phyloP scores from a whole-genome alignment of 1,140 invertebrate genomes.

The Drosophila mauritiana region DNA sequence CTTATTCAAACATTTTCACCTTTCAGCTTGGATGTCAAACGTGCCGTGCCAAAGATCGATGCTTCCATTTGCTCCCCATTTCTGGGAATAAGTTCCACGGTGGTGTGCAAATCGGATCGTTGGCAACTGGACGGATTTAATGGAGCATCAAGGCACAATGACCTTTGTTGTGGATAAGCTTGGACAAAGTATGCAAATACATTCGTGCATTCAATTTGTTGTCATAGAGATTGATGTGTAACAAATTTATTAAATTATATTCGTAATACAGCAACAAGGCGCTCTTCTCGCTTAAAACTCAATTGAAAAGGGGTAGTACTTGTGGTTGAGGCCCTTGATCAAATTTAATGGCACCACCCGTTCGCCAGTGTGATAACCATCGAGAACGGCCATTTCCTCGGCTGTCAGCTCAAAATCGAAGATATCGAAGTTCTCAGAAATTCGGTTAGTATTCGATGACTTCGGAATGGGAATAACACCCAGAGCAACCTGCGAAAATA shows the following conservation, averaged over 20 bases:
- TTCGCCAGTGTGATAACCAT: constrained; percentile 87
- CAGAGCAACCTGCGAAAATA: constrained; percentile 48
- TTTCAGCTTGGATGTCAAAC: constrained; percentile 15
- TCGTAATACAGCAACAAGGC: not conserved
- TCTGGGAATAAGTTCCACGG: not conserved
- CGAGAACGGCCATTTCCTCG: constrained; percentile 87
- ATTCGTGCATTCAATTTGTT: constrained; percentile 1
- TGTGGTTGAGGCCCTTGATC: constrained; percentile 85
- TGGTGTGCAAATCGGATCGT: not conserved
- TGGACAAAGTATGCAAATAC: not conserved
- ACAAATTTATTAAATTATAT: constrained; percentile 20
- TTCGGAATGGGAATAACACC: constrained; percentile 90
- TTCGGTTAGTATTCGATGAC: constrained; percentile 88
- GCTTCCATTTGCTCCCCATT: constrained; percentile 6
- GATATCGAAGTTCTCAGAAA: constrained; percentile 90
- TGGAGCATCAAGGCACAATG: constrained; percentile 11
- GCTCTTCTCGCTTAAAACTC: constrained; percentile 83
- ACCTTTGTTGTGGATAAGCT: constrained; percentile 2
- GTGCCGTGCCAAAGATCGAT: constrained; percentile 24
- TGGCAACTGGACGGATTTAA: not conserved
- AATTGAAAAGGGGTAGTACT: constrained; percentile 87
- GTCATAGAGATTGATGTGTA: constrained; percentile 1
- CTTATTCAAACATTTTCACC: constrained; percentile 28
- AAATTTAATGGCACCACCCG: constrained; percentile 85
- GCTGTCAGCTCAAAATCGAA: constrained; percentile 89